Base-by-base conservation (phyloP, 2,113 vertebrate species). In the Muntiacus reevesi region DNA sequence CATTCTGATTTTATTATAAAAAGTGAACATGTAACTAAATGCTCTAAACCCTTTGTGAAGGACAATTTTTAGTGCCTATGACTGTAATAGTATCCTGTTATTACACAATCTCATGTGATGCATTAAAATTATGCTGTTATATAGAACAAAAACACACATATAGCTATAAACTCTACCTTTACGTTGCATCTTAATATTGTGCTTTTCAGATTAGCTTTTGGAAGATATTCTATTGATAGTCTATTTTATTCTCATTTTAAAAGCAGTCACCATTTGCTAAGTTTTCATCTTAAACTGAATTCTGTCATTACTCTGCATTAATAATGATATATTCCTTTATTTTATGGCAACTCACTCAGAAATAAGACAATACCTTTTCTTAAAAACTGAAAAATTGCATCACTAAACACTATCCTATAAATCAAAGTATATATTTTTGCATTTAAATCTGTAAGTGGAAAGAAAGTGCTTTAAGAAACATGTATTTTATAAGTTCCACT, bases 1-100 rank as follows among this genome's bases (percentile, higher is more conserved):
- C 23, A 85, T 93, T 88, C 8, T 89, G 43, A 52, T 91, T 94
- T 82, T 74, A 87, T 83, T 83, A 86, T 79, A 84, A 95, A 91
- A 62, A 71, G 2, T 27, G 67, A 60, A 54, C 3, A 23, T 81
- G 4, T 55, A 91, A 89, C 71, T 71, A 93, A 97, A 89, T 91
- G 1, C 11, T 25, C 87, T 52, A 86, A 43, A 88, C 4, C 2
- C 3, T 74, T 71, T 71, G 59, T 52, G 43, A 95, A 95, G 64
- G 81, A 47, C 17, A 87, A 28, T 30, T 76, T 84, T 82, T 95
- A 85, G 64, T 93, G 74, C 40, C 15, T 84, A 21, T 47, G 25
- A 52, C 12, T 93, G 11, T 45, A 45, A 78, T 21, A 86, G 9
- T 64, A 54, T 71, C n/a, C 2, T 86, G 6, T 67, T 59, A 50